phyloP scores from a whole-genome alignment of 2,888 invertebrate genomes.

The Sepiola atlantica region DNA sequence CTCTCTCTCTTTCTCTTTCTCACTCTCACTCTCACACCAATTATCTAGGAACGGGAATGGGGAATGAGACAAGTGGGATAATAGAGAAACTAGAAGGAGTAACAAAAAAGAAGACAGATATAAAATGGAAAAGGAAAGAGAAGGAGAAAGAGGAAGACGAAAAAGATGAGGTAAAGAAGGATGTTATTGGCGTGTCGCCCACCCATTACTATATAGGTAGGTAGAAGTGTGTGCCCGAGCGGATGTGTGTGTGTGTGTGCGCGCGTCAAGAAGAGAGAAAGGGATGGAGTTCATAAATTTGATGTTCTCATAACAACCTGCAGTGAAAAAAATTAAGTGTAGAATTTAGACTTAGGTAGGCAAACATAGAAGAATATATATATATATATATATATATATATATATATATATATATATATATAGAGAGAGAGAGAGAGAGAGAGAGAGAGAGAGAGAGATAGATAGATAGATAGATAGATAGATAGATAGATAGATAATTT shows the following conservation, averaged over 20 bases:
- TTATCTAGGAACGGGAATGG: no score
- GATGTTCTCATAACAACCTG: neutral
- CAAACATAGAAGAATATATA: neutral
- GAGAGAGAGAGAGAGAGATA: no score
- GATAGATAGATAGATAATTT: no score
- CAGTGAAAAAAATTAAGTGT: slow-evolving; percentile 12
- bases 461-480: no score
- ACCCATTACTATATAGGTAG: neutral
- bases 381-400: no score
- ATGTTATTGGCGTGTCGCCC: slow-evolving; percentile 23
- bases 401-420: no score
- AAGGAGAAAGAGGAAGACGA: neutral
- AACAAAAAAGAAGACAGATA: neutral
- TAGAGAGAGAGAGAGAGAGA: no score
- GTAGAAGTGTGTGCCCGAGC: neutral
- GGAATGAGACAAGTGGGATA: no score
- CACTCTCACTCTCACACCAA: no score
- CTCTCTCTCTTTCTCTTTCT: no score
- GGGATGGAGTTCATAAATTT: neutral
- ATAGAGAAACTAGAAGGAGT: neutral
- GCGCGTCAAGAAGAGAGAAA: neutral
- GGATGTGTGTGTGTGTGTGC: neutral
- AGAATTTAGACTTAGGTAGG: neutral
- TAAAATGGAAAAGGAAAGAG: neutral
- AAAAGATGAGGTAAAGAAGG: neutral